Percentiles rank a stretch among this genome's conserved stretches.
Evolutionary conservation across 2,113 vertebrate genomes (phyloP).

Genomic region (Argyrosomus japonicus): DNA sequence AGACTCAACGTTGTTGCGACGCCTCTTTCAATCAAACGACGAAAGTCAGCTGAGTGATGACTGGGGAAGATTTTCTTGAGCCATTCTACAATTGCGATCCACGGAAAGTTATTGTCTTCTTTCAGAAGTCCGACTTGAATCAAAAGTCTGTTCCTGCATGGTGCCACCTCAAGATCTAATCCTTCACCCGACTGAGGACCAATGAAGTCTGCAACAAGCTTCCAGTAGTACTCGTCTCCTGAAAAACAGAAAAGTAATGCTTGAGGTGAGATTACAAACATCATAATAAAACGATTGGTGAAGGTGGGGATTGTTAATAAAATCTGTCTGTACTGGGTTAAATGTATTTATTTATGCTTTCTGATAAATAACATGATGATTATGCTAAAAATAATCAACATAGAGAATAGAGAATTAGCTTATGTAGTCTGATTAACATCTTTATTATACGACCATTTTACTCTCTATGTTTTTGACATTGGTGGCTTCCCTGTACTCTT

Average conservation of each 20-base stretch:
- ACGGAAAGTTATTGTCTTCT: conserved; percentile 82
- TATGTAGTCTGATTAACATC: not conserved
- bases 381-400: not conserved
- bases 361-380: not conserved
- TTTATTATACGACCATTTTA: not conserved
- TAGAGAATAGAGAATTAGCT: not conserved
- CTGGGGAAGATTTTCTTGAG: conserved; percentile 80
- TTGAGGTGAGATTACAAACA: not conserved
- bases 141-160: conserved; percentile 80
- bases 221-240: conserved; percentile 84
- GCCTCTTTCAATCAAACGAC: conserved; percentile 80
- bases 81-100: conserved; percentile 78
- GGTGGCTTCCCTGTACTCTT: too few relatives aligned
- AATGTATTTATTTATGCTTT: not conserved
- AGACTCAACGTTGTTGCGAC: conserved; percentile 78
- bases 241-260: conserved; percentile 38
- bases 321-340: not conserved
- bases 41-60: conserved; percentile 80
- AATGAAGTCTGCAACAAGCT: conserved; percentile 81
- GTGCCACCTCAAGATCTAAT: conserved; percentile 59
- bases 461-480: not conserved
- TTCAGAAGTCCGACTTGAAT: conserved; percentile 84
- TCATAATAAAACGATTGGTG: too few relatives aligned
- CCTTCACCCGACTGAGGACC: conserved; percentile 80
- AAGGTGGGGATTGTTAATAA: not conserved